Conservation (phyloP, 2,888 invertebrate species). For the Baccha elongata region DNA sequence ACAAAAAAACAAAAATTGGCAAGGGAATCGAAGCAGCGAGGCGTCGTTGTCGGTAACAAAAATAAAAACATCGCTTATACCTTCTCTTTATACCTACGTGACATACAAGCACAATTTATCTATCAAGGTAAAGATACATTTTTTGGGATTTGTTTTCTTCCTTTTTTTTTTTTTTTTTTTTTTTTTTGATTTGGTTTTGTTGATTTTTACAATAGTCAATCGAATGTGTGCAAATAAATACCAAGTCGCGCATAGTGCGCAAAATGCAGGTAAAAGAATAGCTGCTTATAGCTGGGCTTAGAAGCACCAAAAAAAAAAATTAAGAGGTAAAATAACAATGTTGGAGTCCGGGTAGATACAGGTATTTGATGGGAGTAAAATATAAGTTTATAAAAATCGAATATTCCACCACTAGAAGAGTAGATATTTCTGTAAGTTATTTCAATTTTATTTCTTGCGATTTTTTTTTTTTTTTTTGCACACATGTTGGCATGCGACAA, state of each 20-base stretch:
- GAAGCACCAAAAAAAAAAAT: conserved; percentile 34
- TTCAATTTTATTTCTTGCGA: conserved; percentile 18
- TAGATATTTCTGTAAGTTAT: conserved; percentile 53
- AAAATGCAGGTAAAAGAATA: conserved; percentile 67
- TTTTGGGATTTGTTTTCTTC: conserved; percentile 33
- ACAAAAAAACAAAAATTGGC: conserved; percentile 61
- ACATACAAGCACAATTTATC: conserved; percentile 73
- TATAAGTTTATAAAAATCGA: conserved; percentile 22
- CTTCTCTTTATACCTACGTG: conserved; percentile 70
- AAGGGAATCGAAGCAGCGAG: conserved; percentile 54
- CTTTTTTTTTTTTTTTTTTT: conserved; percentile 31
- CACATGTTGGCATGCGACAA: conserved; percentile 73
- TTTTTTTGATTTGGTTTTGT: conserved; percentile 5
- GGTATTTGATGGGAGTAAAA: conserved; percentile 43
- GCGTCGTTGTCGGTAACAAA: conserved; percentile 26
- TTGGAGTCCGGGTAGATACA: conserved; percentile 29
- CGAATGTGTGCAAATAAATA: conserved; percentile 49
- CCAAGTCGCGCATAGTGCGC: conserved; percentile 43
- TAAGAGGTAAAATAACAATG: not conserved
- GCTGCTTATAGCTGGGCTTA: conserved; percentile 53
- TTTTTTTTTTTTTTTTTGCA: conserved; percentile 53
- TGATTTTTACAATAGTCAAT: conserved; percentile 51
- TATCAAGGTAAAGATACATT: conserved; percentile 70
- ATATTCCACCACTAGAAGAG: conserved; percentile 18
- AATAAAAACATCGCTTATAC: conserved; percentile 63